phyloP scores from a whole-genome alignment of 1,140 invertebrate genomes.

The Apis mellifera region Amel_HAv3.1 CM009931.2:17234001-17234500 shows the following conservation, averaged over 20 bases:
- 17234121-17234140: neutral
- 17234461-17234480: no score
- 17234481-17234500: no score
- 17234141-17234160: neutral
- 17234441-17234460: no score
- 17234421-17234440: no score
- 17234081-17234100: conserved; percentile 16
- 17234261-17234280: no score
- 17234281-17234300: no score
- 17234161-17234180: neutral
- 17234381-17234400: no score
- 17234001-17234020: conserved; percentile 10
- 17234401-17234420: no score
- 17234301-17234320: no score
- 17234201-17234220: neutral
- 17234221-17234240: neutral
- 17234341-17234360: no score
- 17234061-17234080: conserved; percentile 24
- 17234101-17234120: neutral
- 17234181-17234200: neutral
- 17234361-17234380: no score
- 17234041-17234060: conserved; percentile 19
- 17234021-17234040: conserved; percentile 20
- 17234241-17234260: neutral
- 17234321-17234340: no score